These are phyloP conservation scores for Phaethon lepturus DNA, from an alignment of 2,113 vertebrate genomes.

Conservation along the genomic window DNA sequence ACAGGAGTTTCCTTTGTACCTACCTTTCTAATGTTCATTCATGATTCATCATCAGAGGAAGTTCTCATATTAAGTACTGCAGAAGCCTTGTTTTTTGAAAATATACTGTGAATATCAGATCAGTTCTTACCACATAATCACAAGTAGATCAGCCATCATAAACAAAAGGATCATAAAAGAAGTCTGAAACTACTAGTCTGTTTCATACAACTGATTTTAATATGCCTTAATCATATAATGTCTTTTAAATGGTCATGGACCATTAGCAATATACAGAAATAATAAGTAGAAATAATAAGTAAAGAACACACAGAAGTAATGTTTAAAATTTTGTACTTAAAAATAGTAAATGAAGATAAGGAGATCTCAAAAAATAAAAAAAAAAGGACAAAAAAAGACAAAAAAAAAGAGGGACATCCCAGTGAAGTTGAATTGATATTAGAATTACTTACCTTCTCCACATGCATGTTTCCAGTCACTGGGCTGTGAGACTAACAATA, in stretches of 20 bases:
- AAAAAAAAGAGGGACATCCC: neutral
- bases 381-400: no score
- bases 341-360: neutral
- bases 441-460: neutral
- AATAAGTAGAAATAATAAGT: neutral
- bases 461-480: neutral
- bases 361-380: neutral
- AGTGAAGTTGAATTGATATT: neutral
- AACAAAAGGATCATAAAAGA: neutral
- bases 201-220: neutral
- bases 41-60: neutral
- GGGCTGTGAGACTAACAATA: neutral
- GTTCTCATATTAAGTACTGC: neutral
- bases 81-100: neutral
- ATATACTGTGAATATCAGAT: neutral
- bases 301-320: neutral
- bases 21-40: neutral
- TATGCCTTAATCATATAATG: neutral
- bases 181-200: neutral
- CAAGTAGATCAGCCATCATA: neutral
- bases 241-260: neutral
- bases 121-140: neutral
- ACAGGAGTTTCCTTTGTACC: neutral
- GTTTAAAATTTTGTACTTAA: neutral
- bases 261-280: neutral